phyloP scores from a whole-genome alignment of 2,113 vertebrate species.

The Oostethus manadensis region DNA sequence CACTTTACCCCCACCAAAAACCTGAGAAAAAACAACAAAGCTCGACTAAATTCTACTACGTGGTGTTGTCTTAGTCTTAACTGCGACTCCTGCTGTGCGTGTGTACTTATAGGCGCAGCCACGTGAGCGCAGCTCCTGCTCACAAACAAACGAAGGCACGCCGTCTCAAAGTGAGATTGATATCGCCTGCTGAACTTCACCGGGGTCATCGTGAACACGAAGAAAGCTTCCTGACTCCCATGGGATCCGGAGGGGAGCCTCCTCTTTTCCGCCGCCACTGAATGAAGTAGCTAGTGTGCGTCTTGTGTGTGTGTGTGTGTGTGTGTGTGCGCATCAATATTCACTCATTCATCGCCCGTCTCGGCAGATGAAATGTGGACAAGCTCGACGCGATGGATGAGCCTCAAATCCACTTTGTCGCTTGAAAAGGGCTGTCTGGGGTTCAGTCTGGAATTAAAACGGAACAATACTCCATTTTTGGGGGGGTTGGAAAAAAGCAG shows the following conservation, averaged over 20 bases:
- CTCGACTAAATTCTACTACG: too few species aligned
- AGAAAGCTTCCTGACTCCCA: conserved; percentile 72
- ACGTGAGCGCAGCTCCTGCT: conserved; percentile 72
- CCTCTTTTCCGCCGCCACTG: conserved; percentile 42
- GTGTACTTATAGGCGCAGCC: conserved; percentile 69
- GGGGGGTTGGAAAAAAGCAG: conserved; percentile 58
- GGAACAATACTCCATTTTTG: conserved; percentile 69
- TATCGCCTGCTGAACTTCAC: conserved; percentile 82
- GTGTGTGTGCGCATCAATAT: conserved; percentile 75
- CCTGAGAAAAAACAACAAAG: too few species aligned
- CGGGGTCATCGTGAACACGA: conserved; percentile 83
- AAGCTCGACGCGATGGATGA: conserved; percentile 66
- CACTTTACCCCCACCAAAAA: too few species aligned
- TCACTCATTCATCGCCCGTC: conserved; percentile 74
- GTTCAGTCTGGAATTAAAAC: conserved; percentile 77
- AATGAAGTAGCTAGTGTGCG: conserved; percentile 54
- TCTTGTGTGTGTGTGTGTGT: conserved; percentile 29
- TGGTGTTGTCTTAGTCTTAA: too few species aligned
- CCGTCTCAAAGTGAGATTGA: conserved; percentile 87
- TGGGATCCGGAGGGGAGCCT: conserved; percentile 50
- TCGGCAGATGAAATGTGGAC: conserved; percentile 77
- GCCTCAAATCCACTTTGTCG: conserved; percentile 63
- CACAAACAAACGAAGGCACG: conserved; percentile 81
- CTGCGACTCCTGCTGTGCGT: not conserved
- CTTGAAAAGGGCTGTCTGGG: conserved; percentile 52